Conservation (phyloP, 2,113 vertebrate genomes). For the Hystrix cristata region DNA sequence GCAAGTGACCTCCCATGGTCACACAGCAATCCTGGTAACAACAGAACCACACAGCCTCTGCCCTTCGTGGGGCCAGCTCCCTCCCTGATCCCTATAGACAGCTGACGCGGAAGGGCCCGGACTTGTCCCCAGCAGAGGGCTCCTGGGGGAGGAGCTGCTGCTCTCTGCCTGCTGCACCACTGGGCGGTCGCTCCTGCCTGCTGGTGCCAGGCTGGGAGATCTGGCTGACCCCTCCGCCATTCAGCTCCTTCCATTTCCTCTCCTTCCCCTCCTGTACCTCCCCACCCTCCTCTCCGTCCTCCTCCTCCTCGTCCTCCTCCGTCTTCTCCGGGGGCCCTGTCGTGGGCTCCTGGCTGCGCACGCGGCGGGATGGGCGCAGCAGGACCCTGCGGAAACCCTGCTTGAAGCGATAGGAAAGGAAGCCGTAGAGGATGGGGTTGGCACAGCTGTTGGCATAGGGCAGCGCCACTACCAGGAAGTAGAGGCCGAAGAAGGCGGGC, state of each 20-base stretch:
- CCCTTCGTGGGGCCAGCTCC: not conserved
- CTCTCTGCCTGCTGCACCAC: constrained; percentile 77
- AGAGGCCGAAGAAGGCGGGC: constrained; percentile 93
- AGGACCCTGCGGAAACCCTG: constrained; percentile 95
- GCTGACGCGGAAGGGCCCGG: constrained; percentile 89
- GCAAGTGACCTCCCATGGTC: not conserved
- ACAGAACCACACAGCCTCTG: not conserved
- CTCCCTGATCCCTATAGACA: constrained; percentile 86
- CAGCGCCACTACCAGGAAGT: constrained; percentile 96
- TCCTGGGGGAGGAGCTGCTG: constrained; percentile 87
- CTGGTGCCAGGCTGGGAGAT: constrained; percentile 91
- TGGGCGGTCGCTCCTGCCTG: constrained; percentile 77
- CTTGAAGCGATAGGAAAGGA: constrained; percentile 98
- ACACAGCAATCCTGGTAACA: not conserved
- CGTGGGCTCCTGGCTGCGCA: constrained; percentile 90
- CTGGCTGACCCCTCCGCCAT: constrained; percentile 84
- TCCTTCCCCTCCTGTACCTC: constrained; percentile 24
- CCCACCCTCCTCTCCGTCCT: constrained; percentile 77
- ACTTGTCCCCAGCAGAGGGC: constrained; percentile 81
- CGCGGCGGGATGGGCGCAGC: constrained; percentile 91
- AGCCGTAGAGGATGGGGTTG: constrained; percentile 97
- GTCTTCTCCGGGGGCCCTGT: constrained; percentile 50
- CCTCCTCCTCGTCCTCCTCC: constrained; percentile 84
- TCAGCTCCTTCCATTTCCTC: constrained; percentile 63
- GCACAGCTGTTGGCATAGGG: constrained; percentile 98